A percentile compares a stretch with the other conserved stretches of the same genome.
Evolutionary conservation across 2,888 invertebrate genomes (phyloP).

Genomic region (Apodemia hepburni): DNA sequence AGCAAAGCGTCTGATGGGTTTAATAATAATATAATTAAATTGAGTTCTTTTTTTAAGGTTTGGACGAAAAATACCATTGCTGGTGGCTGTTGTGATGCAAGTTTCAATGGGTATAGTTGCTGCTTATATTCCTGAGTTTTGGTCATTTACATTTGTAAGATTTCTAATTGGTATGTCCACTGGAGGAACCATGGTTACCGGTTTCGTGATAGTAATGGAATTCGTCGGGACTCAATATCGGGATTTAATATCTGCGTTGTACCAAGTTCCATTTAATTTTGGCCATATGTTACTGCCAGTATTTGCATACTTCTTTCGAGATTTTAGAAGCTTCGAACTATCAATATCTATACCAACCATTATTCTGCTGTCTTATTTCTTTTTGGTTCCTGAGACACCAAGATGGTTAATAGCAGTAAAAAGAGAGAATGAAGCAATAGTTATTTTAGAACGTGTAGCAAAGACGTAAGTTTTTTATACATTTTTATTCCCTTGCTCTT

Average conservation of each 20-base stretch:
- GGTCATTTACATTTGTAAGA: slow-evolving; percentile 82
- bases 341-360: slow-evolving; percentile 81
- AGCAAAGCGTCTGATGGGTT: too few relatives aligned
- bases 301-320: slow-evolving; percentile 82
- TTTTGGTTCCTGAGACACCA: slow-evolving; percentile 88
- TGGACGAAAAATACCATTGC: slow-evolving; percentile 86
- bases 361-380: slow-evolving; percentile 82
- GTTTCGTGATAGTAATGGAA: slow-evolving; percentile 83
- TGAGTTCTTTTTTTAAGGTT: slow-evolving; percentile 70
- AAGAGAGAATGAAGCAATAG: slow-evolving; percentile 82
- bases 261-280: slow-evolving; percentile 85
- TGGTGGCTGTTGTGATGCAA: slow-evolving; percentile 86
- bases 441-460: slow-evolving; percentile 83
- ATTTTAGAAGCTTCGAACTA: slow-evolving; percentile 84
- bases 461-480: slow-evolving; percentile 52
- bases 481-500: neutral
- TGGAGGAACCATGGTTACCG: slow-evolving; percentile 89
- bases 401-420: slow-evolving; percentile 89
- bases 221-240: slow-evolving; percentile 80
- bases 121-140: slow-evolving; percentile 82
- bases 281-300: slow-evolving; percentile 83
- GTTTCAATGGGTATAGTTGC: slow-evolving; percentile 83
- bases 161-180: slow-evolving; percentile 87
- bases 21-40: too few relatives aligned
- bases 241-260: slow-evolving; percentile 80